Conservation (phyloP, 2,888 invertebrate genomes). For the Rhimphoctona megacephalus region DNA sequence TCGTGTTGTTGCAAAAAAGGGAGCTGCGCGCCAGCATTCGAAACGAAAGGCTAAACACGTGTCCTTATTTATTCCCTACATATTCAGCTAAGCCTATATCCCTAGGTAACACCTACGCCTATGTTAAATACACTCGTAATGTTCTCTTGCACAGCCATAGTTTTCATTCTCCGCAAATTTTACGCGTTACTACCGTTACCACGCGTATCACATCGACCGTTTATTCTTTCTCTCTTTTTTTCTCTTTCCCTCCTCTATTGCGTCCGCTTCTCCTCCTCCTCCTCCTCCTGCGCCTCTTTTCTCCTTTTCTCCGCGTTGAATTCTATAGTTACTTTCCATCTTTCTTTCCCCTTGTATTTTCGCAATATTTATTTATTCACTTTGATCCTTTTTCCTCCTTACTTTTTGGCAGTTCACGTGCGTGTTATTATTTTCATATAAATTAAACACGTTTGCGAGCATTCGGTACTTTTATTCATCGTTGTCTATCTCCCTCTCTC, state of each 20-base stretch:
- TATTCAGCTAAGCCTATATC: constrained; percentile 81
- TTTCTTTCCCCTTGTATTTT: not conserved
- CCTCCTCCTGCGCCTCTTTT: not conserved
- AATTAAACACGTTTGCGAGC: not conserved
- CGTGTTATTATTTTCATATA: not conserved
- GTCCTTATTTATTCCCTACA: constrained; percentile 77
- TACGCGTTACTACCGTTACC: constrained; percentile 40
- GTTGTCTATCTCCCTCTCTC: constrained; percentile 19
- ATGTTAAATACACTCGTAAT: constrained; percentile 83
- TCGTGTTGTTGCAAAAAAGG: constrained; percentile 35
- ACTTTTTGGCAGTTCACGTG: constrained; percentile 16
- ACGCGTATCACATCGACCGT: constrained; percentile 56
- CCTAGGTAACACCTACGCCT: constrained; percentile 83
- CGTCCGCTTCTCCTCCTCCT: constrained; percentile 2
- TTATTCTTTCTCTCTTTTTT: constrained; percentile 17
- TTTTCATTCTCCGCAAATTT: constrained; percentile 73
- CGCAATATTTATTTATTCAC: not conserved
- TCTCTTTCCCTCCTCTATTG: not conserved
- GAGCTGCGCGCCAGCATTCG: constrained; percentile 38
- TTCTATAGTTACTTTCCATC: not conserved
- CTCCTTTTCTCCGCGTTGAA: constrained; percentile 6
- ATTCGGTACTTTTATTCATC: not conserved
- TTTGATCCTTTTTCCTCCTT: not conserved
- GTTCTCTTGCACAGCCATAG: constrained; percentile 84
- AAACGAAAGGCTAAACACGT: constrained; percentile 78